A percentile compares a stretch with the other conserved stretches of the same genome.
Evolutionary conservation across 2,888 invertebrate genomes (phyloP).

Genomic region (Hecatera dysodea): DNA sequence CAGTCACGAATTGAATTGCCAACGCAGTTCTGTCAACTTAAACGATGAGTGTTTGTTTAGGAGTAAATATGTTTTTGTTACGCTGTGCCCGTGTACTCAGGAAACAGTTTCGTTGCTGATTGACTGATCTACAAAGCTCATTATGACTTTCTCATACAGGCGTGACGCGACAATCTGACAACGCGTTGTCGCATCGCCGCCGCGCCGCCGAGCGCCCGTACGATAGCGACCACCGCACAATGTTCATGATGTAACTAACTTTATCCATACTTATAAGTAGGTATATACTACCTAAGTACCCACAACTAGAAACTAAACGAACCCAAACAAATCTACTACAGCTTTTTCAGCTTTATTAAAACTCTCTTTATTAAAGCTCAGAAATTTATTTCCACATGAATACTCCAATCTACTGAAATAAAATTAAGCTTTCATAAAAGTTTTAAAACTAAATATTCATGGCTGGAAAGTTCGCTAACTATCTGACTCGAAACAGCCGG

Average conservation of each 20-base stretch:
- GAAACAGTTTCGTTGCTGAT: constrained; percentile 15
- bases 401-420: constrained; percentile 21
- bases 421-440: constrained; percentile 21
- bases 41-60: constrained; percentile 1
- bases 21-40: constrained; percentile 15
- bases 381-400: constrained; percentile 16
- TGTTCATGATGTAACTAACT: too few species aligned
- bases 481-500: constrained; percentile 1
- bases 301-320: neutral
- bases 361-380: constrained; percentile 3
- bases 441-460: constrained; percentile 38
- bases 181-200: too few species aligned
- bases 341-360: neutral
- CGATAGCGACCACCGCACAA: too few species aligned
- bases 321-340: neutral
- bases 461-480: neutral
- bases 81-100: too few species aligned
- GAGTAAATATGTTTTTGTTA: neutral
- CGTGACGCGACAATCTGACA: neutral
- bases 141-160: neutral
- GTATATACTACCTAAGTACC: too few species aligned
- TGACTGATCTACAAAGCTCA: neutral
- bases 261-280: too few species aligned
- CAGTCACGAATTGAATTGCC: constrained; percentile 37
- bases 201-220: too few species aligned